These are phyloP conservation scores for Yponomeuta evonymella DNA, from an alignment of 2,888 invertebrate genomes.

Conservation along the genomic window DNA sequence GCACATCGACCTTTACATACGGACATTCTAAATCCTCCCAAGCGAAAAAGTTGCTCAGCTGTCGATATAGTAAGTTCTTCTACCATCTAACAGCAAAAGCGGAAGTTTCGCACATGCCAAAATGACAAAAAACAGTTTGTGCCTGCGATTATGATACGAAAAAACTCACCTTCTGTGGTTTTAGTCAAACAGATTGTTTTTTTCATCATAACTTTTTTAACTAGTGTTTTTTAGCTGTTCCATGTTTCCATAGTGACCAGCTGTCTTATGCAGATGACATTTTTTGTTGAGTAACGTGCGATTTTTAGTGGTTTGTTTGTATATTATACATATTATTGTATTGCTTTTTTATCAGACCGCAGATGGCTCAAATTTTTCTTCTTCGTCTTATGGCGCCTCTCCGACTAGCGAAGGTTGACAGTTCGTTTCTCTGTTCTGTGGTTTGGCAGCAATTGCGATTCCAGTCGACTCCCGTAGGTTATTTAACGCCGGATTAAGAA, in stretches of 20 bases:
- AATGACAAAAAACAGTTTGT: constrained; percentile 38
- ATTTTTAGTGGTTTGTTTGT: constrained; percentile 68
- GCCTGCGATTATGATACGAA: constrained; percentile 30
- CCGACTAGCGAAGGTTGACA: no score
- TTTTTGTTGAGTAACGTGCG: constrained; percentile 55
- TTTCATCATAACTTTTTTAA: constrained; percentile 48
- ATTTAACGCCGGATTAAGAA: no score
- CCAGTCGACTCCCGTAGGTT: no score
- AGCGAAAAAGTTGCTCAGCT: no score
- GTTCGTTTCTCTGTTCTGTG: no score
- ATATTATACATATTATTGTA: constrained; percentile 34
- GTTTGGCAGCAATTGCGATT: no score
- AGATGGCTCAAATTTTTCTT: constrained; percentile 58
- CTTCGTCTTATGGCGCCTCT: no score
- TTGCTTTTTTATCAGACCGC: constrained; percentile 52
- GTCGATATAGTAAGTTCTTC: background rate
- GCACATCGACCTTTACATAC: background rate
- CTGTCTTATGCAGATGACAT: constrained; percentile 72
- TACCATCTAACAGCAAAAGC: constrained; percentile 26
- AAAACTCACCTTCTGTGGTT: constrained; percentile 40
- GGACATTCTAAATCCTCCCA: background rate
- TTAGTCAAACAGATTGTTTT: constrained; percentile 38
- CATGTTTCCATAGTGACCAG: constrained; percentile 62
- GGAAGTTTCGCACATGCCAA: constrained; percentile 65
- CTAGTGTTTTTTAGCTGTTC: constrained; percentile 47